A percentile compares a stretch with the other conserved stretches of the same genome.
These are phyloP conservation scores for Apteryx mantelli DNA, from an alignment of 2,113 vertebrate genomes.

Conservation along the genomic window DNA sequence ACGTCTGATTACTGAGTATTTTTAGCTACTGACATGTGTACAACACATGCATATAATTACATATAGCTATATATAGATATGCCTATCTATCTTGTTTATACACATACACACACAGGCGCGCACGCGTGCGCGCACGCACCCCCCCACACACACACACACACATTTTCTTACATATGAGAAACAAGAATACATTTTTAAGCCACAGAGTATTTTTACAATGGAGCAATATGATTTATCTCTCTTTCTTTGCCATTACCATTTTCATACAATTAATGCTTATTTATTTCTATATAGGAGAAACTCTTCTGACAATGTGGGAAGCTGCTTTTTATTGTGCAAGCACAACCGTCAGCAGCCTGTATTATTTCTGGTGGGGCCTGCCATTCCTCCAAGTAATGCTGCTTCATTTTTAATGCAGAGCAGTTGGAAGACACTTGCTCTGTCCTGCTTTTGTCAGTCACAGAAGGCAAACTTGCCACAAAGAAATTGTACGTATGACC, in stretches of 20 bases:
- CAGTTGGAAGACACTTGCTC: constrained; percentile 21
- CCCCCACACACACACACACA: not conserved
- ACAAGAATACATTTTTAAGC: not conserved
- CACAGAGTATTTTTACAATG: not conserved
- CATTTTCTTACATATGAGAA: not conserved
- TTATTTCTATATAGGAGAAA: not conserved
- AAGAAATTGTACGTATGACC: not conserved
- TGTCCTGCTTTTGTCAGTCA: not conserved
- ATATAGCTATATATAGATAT: not conserved
- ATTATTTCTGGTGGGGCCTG: constrained; percentile 50
- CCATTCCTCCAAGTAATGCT: constrained; percentile 32
- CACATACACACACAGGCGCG: not conserved
- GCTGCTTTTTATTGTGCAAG: constrained; percentile 7
- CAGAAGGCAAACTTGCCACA: not conserved
- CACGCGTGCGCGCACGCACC: not conserved
- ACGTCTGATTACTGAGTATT: not conserved
- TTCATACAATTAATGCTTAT: constrained; percentile 9
- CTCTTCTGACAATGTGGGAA: not conserved
- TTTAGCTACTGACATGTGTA: not conserved
- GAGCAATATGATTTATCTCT: not conserved
- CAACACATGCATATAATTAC: not conserved
- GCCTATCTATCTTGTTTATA: not conserved
- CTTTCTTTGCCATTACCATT: not conserved
- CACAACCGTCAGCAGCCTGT: constrained; percentile 35
- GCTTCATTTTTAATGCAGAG: constrained; percentile 48